A percentile compares a stretch with the other conserved stretches of the same genome.
Conservation (phyloP, 2,113 vertebrate species). For the Albula goreensis region DNA sequence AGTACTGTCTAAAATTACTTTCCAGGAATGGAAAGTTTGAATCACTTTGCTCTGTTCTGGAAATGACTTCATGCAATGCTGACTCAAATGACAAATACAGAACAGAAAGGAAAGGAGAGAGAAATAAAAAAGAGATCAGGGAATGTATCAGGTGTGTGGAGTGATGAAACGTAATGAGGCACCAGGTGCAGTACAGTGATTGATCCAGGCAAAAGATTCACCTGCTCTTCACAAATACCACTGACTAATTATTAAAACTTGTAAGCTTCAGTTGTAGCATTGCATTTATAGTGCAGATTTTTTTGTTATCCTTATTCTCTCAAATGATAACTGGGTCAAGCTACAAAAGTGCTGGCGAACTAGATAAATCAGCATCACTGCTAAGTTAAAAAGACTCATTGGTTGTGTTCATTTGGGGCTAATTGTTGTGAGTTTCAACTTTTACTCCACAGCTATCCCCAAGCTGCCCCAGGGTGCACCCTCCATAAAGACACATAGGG, state of each 20-base stretch:
- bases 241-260: not conserved
- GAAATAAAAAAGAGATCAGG: not conserved
- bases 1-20: not conserved
- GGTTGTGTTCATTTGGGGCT: no score
- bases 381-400: no score
- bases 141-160: not conserved
- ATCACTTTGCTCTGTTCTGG: not conserved
- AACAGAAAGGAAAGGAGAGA: not conserved
- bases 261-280: no score
- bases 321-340: no score
- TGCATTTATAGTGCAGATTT: not conserved
- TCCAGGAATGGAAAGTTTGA: not conserved
- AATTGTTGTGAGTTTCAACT: no score
- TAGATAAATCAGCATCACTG: no score
- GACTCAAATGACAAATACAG: not conserved
- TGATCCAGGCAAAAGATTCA: not conserved
- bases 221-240: not conserved
- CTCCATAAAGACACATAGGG: no score
- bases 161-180: not conserved
- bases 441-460: no score
- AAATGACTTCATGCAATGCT: not conserved
- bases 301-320: no score
- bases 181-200: not conserved
- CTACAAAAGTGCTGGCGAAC: no score
- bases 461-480: no score